Conservation (phyloP, 2,113 vertebrate genomes). For the Brachypodius melanocephalos region DNA sequence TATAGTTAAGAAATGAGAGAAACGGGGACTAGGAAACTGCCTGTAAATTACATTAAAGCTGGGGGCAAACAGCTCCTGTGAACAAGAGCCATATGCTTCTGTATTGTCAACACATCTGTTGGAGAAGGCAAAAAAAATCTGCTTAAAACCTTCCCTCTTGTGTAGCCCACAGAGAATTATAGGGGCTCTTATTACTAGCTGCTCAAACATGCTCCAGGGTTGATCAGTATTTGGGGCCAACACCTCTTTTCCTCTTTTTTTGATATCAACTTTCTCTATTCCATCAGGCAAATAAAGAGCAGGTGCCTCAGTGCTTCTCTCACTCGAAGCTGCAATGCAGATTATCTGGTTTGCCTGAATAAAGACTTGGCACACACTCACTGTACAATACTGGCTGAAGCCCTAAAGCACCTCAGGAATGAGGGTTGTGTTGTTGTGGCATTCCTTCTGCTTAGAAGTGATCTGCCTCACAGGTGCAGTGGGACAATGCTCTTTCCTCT, state of each 20-base stretch:
- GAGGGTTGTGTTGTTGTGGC: neutral
- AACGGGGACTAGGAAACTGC: slow-evolving; percentile 10
- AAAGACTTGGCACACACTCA: neutral
- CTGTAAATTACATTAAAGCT: slow-evolving; percentile 42
- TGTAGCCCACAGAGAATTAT: neutral
- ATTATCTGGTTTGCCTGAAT: neutral
- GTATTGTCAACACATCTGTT: neutral
- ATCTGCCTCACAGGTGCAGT: neutral
- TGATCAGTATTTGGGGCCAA: neutral
- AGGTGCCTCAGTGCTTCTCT: neutral
- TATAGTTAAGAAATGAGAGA: slow-evolving; percentile 32
- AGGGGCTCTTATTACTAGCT: neutral
- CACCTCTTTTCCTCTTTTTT: neutral
- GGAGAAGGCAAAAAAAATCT: neutral
- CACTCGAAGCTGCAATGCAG: neutral
- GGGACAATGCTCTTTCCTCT: neutral
- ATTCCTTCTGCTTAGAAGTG: neutral
- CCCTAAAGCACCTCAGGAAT: slow-evolving; percentile 7
- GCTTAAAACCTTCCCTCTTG: neutral
- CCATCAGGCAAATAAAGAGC: neutral
- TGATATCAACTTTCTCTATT: neutral
- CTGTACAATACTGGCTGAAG: neutral
- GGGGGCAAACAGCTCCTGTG: neutral
- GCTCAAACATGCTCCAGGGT: neutral
- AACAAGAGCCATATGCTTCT: neutral